phyloP scores from a whole-genome alignment of 2,113 vertebrate species.

The Bagarius yarrelli region DNA sequence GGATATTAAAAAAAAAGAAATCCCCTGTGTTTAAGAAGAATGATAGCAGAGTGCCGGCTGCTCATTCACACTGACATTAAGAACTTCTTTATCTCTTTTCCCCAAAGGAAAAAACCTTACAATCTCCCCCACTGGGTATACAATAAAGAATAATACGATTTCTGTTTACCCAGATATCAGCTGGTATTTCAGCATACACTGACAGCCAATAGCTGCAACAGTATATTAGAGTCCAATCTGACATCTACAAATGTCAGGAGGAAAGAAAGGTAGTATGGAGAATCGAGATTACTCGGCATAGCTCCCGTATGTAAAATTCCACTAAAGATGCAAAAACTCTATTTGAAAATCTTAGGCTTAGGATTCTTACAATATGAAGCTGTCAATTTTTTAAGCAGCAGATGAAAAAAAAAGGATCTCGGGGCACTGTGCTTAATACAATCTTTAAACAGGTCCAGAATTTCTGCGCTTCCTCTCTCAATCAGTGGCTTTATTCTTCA shows the following conservation, averaged over 20 bases:
- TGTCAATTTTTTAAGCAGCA: slow-evolving; percentile 76
- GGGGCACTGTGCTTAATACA: slow-evolving; percentile 74
- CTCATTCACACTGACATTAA: slow-evolving; percentile 87
- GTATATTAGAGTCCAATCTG: slow-evolving; percentile 83
- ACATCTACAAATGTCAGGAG: slow-evolving; percentile 89
- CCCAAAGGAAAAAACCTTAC: slow-evolving; percentile 73
- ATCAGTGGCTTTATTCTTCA: slow-evolving; percentile 68
- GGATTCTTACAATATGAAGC: slow-evolving; percentile 76
- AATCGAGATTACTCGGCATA: slow-evolving; percentile 60
- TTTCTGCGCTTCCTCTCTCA: slow-evolving; percentile 59
- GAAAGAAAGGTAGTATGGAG: slow-evolving; percentile 55
- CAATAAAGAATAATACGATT: slow-evolving; percentile 88
- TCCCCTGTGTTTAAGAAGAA: slow-evolving; percentile 58
- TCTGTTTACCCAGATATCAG: slow-evolving; percentile 91
- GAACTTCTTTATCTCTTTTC: slow-evolving; percentile 83
- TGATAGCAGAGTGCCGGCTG: slow-evolving; percentile 50
- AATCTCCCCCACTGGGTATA: slow-evolving; percentile 76
- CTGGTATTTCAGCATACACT: slow-evolving; percentile 82
- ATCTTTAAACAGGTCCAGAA: slow-evolving; percentile 80
- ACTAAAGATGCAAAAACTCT: slow-evolving; percentile 72
- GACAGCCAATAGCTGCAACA: slow-evolving; percentile 79
- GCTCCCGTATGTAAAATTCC: slow-evolving; percentile 49
- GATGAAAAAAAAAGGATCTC: slow-evolving; percentile 67
- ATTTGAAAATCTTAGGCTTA: slow-evolving; percentile 73
- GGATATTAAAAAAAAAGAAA: slow-evolving; percentile 74